Base-by-base conservation (phyloP, 1,140 invertebrate species). In the Camponotus vicinus region DNA sequence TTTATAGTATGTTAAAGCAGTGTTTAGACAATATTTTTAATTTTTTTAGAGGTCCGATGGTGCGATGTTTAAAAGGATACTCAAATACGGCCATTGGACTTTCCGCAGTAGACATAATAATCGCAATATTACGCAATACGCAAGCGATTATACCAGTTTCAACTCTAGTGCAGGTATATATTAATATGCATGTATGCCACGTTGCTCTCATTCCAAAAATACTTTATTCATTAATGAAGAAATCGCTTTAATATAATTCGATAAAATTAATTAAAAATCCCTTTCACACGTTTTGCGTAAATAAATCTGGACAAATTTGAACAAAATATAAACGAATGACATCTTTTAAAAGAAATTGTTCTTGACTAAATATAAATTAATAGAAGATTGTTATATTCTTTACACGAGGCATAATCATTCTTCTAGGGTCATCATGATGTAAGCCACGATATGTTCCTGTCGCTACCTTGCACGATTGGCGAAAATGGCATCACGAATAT, bases 61-160 rank as follows among this genome's bases (percentile, higher is more conserved):
- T 96, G 21, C 95, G 96, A 87, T 95, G 95, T 88, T 90, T 96
- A 75, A 96, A 96, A 89, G 96, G 96, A 49, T 96, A 96, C 86
- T 94, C 95, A 2, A 96, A 95, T 69, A 96, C 95, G 78, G 96
- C 95, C 0, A 93, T 96, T 87, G 95, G 96, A 66, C 91, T 96
- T 8, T 94, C 95, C 66, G 94, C 95, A 1, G 95, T 96, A 7
- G 94, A 95, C 63, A 95, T 97, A 66, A 93, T 94, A 52, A 90
- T 91, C 15, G 93, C 94, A 42, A 94, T 97, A 79, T 86, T 97
- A 83, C 93, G 93, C 45, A 96, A 97, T 90, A 91, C 92, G 21
- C 94, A 95, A 78, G 89, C 93, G 49, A 94, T 97, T 69, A 96
- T 95, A 90, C 94, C 96, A 13, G 93, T 97, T 49, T 96, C 96